Evolutionary conservation across 2,113 vertebrate genomes (phyloP).

Genomic region (Nerophis lumbriciformis): DNA sequence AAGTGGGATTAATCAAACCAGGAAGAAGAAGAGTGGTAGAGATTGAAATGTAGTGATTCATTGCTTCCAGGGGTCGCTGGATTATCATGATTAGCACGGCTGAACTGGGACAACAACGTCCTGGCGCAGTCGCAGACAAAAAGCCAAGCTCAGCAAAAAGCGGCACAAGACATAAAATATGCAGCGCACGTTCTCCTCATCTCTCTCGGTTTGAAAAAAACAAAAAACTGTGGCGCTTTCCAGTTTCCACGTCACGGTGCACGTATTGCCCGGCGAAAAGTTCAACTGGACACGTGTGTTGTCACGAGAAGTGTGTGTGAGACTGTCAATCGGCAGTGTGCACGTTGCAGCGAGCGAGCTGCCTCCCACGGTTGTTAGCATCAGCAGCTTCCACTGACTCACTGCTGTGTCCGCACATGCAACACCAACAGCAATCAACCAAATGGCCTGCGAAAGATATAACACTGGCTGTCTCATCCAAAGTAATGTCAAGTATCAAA

Average conservation of each 20-base stretch:
- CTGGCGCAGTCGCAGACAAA: constrained; percentile 31
- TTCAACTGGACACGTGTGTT: background rate
- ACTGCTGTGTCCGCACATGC: constrained; percentile 40
- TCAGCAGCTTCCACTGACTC: constrained; percentile 53
- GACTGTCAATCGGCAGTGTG: background rate
- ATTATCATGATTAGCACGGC: too few species aligned
- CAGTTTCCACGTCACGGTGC: background rate
- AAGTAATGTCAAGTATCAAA: too few species aligned
- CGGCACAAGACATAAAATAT: constrained; percentile 48
- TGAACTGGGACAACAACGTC: constrained; percentile 12
- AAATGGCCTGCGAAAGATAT: background rate
- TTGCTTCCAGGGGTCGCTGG: constrained; percentile 9
- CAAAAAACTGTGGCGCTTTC: background rate
- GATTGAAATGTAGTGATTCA: constrained; percentile 29
- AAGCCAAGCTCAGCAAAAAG: constrained; percentile 50
- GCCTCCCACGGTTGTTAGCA: constrained; percentile 48
- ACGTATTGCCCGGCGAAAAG: too few species aligned
- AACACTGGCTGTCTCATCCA: too few species aligned
- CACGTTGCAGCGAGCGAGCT: constrained; percentile 17
- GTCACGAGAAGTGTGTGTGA: background rate
- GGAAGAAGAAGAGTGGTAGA: constrained; percentile 43
- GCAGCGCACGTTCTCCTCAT: constrained; percentile 29
- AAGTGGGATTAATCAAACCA: constrained; percentile 57
- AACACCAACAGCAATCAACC: constrained; percentile 35
- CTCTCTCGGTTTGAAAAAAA: constrained; percentile 15